Evolutionary conservation across 2,113 vertebrate genomes (phyloP).

Genomic region (Ceyx cyanopectus): DNA sequence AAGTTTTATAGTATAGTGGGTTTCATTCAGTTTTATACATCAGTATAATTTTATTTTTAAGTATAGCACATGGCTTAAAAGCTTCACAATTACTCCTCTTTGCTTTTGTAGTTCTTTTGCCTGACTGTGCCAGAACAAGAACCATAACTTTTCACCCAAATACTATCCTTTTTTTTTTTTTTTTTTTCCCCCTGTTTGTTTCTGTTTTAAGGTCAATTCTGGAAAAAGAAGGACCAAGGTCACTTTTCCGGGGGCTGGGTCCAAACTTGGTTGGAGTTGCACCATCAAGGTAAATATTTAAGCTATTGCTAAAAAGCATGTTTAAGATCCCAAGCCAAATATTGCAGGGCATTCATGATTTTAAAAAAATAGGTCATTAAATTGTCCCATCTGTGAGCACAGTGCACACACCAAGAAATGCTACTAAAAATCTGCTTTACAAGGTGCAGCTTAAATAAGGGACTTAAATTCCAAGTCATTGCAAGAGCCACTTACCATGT

Average conservation of each 20-base stretch:
- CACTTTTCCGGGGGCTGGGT: constrained; percentile 94
- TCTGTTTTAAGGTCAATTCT: constrained; percentile 86
- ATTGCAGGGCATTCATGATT: background rate
- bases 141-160: background rate
- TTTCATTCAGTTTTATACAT: background rate
- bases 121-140: background rate
- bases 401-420: background rate
- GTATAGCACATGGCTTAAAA: background rate
- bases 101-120: background rate
- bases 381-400: background rate
- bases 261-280: constrained; percentile 97
- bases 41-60: background rate
- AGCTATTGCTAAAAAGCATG: background rate
- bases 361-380: background rate
- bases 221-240: constrained; percentile 96
- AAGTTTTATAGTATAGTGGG: background rate
- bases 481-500: background rate
- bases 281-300: constrained; percentile 89
- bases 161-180: background rate
- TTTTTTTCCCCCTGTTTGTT: background rate
- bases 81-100: background rate
- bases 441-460: background rate
- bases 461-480: background rate
- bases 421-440: background rate
- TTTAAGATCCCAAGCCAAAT: background rate